These are phyloP conservation scores for Muschampia plurimacula DNA, from an alignment of 2,888 invertebrate genomes.

Conservation along the genomic window DNA sequence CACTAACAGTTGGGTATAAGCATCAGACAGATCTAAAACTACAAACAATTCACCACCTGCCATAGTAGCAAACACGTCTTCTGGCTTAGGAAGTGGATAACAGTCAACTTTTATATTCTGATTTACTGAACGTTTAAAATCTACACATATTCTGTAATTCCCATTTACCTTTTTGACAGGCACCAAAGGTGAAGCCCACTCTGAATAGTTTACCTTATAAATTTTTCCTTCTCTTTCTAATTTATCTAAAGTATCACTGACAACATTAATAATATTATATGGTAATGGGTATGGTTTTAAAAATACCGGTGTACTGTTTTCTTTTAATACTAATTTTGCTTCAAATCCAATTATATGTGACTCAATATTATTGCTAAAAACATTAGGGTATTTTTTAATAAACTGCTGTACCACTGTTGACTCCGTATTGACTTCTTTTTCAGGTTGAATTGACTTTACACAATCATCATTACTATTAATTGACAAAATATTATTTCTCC, in stretches of 20 bases:
- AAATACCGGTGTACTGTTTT: slow-evolving; percentile 20
- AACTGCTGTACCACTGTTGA: no score
- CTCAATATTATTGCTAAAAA: no score
- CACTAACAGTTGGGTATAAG: no score
- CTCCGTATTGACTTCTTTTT: no score
- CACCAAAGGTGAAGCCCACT: slow-evolving; percentile 34
- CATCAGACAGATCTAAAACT: no score
- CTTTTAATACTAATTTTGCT: slow-evolving; percentile 18
- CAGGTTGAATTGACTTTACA: no score
- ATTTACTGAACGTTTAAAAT: slow-evolving; percentile 34
- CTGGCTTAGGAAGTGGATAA: slow-evolving; percentile 30
- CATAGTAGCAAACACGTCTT: slow-evolving; percentile 28
- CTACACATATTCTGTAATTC: slow-evolving; percentile 30
- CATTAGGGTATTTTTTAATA: no score
- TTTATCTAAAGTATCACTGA: slow-evolving; percentile 19
- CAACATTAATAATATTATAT: slow-evolving; percentile 30
- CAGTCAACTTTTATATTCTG: slow-evolving; percentile 32
- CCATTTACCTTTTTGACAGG: slow-evolving; percentile 29
- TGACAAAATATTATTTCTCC: slow-evolving; percentile 5
- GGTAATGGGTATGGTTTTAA: slow-evolving; percentile 26
- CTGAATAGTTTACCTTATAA: slow-evolving; percentile 28
- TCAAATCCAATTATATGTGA: slow-evolving; percentile 2
- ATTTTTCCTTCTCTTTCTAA: slow-evolving; percentile 33
- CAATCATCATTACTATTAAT: no score
- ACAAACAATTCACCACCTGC: no score